A percentile compares a stretch with the other conserved stretches of the same genome.
phyloP scores from a whole-genome alignment of 1,140 invertebrate species.

The Drosophila asahinai region DNA sequence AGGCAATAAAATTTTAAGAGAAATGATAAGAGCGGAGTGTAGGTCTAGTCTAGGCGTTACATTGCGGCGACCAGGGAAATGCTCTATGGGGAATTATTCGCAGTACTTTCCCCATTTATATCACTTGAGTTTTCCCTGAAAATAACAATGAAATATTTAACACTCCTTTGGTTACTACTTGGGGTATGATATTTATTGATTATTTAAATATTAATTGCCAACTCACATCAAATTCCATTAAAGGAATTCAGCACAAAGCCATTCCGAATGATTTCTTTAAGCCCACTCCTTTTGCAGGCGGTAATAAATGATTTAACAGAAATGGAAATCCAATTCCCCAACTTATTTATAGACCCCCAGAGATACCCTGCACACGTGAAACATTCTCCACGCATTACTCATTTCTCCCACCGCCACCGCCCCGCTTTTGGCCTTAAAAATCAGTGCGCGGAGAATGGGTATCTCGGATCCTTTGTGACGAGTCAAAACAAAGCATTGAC shows the following conservation, averaged over 20 bases:
- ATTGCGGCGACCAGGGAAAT: slow-evolving; percentile 7
- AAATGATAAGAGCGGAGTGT: slow-evolving; percentile 32
- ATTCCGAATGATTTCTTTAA: not conserved
- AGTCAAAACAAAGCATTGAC: slow-evolving; percentile 66
- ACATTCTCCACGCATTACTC: slow-evolving; percentile 36
- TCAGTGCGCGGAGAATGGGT: slow-evolving; percentile 22
- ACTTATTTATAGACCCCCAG: slow-evolving; percentile 16
- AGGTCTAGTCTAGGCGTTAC: slow-evolving; percentile 2
- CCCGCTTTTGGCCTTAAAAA: slow-evolving; percentile 36
- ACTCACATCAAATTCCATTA: not conserved
- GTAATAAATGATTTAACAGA: slow-evolving; percentile 26
- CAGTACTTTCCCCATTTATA: not conserved
- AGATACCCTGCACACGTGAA: slow-evolving; percentile 16
- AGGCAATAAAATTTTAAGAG: slow-evolving; percentile 61
- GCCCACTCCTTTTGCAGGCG: not conserved
- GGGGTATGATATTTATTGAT: not conserved
- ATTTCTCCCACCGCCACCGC: not conserved
- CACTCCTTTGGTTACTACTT: too few relatives aligned
- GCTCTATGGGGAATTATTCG: slow-evolving; percentile 7
- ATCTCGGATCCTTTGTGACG: slow-evolving; percentile 28
- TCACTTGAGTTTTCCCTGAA: not conserved
- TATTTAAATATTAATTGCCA: not conserved
- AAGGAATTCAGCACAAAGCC: not conserved
- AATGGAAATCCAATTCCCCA: slow-evolving; percentile 18
- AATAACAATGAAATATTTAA: too few relatives aligned